These are phyloP conservation scores for Otolemur garnettii DNA, from an alignment of 2,113 vertebrate genomes.

Conservation along the genomic window DNA sequence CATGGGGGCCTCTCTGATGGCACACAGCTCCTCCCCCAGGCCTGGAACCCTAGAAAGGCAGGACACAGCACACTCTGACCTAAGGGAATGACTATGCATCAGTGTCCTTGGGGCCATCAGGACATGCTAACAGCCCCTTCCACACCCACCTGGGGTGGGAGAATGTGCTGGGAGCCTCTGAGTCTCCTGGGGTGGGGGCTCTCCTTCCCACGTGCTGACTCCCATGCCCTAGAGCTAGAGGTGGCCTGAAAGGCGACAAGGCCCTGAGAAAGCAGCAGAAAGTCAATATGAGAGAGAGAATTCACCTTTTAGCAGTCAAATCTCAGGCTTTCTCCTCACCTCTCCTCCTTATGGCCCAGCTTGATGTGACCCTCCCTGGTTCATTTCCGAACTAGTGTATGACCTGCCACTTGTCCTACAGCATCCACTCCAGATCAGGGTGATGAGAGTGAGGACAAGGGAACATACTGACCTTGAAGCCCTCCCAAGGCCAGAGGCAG, in stretches of 20 bases:
- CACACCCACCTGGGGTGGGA: no score
- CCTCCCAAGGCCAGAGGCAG: not conserved
- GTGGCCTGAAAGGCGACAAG: not conserved
- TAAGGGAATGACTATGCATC: no score
- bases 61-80: accelerated
- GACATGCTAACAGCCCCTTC: not conserved
- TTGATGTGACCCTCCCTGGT: not conserved
- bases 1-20: accelerated
- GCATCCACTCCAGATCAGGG: not conserved
- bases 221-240: not conserved
- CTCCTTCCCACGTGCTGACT: no score
- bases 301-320: not conserved
- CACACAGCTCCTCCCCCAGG: not conserved
- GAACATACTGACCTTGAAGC: not conserved
- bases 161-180: not conserved
- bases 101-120: accelerated
- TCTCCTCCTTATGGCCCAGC: no score
- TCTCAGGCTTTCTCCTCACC: not conserved
- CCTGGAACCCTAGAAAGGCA: not conserved
- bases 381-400: not conserved
- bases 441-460: no score
- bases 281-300: not conserved
- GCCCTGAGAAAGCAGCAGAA: not conserved
- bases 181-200: accelerated
- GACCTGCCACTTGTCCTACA: not conserved